phyloP scores from a whole-genome alignment of 2,113 vertebrate species.

The Petromus typicus region DNA sequence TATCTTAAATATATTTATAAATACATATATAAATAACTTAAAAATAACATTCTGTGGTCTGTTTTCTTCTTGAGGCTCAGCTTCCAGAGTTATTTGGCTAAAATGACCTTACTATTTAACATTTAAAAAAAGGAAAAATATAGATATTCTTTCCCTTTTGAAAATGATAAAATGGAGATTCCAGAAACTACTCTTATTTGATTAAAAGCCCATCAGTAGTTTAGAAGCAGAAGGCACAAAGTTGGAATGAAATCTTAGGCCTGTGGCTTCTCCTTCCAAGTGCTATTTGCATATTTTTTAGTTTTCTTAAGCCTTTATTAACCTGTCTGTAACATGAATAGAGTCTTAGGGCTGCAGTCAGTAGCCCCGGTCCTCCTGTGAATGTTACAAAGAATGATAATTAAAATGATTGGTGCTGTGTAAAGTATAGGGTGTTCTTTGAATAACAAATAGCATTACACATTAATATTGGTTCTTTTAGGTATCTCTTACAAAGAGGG shows the following conservation, averaged over 20 bases:
- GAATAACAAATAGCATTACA: conserved; percentile 56
- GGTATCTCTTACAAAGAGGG: conserved; percentile 69
- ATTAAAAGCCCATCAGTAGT: neutral
- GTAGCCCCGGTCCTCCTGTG: neutral
- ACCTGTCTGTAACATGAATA: neutral
- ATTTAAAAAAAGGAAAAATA: conserved; percentile 52
- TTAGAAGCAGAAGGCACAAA: conserved; percentile 39
- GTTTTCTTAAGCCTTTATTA: conserved; percentile 41
- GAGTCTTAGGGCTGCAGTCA: neutral
- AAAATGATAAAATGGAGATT: conserved; percentile 33
- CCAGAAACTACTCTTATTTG: neutral
- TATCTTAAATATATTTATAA: conserved; percentile 75
- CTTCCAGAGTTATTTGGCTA: conserved; percentile 48
- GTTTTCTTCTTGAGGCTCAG: conserved; percentile 49
- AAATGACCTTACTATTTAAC: conserved; percentile 8
- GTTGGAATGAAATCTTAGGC: neutral
- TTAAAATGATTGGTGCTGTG: conserved; percentile 63
- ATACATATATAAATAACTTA: conserved; percentile 71
- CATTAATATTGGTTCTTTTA: conserved; percentile 16
- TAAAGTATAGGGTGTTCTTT: conserved; percentile 71
- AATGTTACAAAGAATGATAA: conserved; percentile 57
- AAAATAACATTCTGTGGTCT: conserved; percentile 59
- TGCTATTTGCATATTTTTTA: neutral
- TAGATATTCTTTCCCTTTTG: neutral
- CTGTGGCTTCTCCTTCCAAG: neutral